phyloP scores from a whole-genome alignment of 2,113 vertebrate genomes.

The Halichoerus grypus region DNA sequence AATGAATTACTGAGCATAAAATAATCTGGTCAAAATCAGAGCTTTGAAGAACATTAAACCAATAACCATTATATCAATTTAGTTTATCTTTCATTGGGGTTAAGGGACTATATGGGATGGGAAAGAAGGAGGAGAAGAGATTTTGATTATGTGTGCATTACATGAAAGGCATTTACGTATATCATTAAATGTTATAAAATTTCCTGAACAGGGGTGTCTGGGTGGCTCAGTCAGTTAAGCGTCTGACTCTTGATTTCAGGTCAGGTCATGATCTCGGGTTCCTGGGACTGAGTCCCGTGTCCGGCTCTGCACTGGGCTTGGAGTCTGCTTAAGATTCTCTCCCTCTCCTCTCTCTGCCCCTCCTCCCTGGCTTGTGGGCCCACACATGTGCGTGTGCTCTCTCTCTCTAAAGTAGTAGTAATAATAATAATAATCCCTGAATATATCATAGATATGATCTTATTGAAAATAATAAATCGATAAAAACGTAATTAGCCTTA shows the following conservation, averaged over 20 bases:
- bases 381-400: too few species aligned
- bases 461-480: neutral
- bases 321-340: neutral
- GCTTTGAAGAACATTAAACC: neutral
- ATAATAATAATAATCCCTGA: neutral
- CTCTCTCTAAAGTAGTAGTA: neutral
- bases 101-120: neutral
- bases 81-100: neutral
- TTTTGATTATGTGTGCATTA: neutral
- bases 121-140: neutral
- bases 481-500: neutral
- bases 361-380: neutral
- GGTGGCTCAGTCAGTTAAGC: neutral
- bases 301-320: neutral
- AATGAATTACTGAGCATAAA: neutral
- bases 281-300: neutral
- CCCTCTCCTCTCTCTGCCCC: neutral
- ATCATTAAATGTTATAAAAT: neutral
- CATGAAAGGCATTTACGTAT: neutral
- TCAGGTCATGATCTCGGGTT: neutral
- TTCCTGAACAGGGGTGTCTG: neutral
- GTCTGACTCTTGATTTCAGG: neutral
- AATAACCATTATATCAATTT: neutral
- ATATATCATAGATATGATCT: neutral
- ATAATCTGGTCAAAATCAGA: neutral